phyloP scores from a whole-genome alignment of 2,797 vertebrate species.

The Pagetopsis macropterus region DNA sequence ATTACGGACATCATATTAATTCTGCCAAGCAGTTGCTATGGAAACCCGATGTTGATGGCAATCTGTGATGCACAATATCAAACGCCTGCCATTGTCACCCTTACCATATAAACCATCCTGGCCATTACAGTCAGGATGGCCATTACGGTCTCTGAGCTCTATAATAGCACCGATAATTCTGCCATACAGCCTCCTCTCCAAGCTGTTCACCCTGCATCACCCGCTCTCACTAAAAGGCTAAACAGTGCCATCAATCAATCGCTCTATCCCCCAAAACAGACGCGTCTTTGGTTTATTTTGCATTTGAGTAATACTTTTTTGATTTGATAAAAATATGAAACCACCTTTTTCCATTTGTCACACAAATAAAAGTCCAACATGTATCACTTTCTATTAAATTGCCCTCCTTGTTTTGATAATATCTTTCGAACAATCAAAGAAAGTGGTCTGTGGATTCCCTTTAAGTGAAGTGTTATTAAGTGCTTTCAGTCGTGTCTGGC shows the following conservation, averaged over 20 bases:
- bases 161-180: conserved; percentile 65
- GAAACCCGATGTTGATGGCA: conserved; percentile 41
- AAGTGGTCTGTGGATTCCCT: conserved; percentile 33
- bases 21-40: conserved; percentile 14
- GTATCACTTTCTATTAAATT: conserved; percentile 7
- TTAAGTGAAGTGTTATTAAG: conserved; percentile 43
- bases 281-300: conserved; percentile 41
- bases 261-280: conserved; percentile 40
- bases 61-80: conserved; percentile 43
- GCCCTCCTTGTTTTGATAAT: conserved; percentile 6
- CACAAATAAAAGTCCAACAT: conserved; percentile 19
- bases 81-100: conserved; percentile 44
- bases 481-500: conserved; percentile 37
- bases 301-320: conserved; percentile 20
- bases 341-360: conserved; percentile 13
- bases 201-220: conserved; percentile 58
- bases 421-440: conserved; percentile 5
- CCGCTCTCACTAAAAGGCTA: conserved; percentile 53
- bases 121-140: conserved; percentile 59
- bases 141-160: conserved; percentile 61
- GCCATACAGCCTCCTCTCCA: conserved; percentile 45
- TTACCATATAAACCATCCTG: conserved; percentile 62
- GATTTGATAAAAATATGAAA: conserved; percentile 2
- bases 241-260: conserved; percentile 53
- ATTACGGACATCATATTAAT: not conserved